phyloP scores from a whole-genome alignment of 2,113 vertebrate genomes.

The Xyrauchen texanus region DNA sequence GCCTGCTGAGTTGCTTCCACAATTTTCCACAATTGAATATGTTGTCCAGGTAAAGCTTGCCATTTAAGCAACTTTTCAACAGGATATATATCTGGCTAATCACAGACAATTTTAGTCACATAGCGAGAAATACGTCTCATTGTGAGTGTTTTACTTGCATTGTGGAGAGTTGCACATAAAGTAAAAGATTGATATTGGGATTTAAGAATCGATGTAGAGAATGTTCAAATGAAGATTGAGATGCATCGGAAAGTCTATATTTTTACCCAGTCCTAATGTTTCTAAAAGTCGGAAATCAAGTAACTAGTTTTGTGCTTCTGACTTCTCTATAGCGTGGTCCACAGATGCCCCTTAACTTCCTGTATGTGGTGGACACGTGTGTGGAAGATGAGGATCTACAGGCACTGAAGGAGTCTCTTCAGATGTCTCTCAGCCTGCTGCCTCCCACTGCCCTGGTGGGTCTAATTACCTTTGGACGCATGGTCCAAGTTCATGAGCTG shows the following conservation, averaged over 20 bases:
- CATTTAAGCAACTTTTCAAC: no score
- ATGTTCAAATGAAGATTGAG: no score
- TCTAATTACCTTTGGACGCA: constrained; percentile 96
- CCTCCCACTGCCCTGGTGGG: constrained; percentile 93
- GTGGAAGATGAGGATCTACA: constrained; percentile 99
- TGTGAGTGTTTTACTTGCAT: no score
- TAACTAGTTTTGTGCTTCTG: not conserved
- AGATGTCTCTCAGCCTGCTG: constrained; percentile 95
- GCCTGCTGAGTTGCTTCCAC: constrained; percentile 93
- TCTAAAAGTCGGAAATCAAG: no score
- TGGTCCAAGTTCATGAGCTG: constrained; percentile 97
- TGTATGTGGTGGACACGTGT: constrained; percentile 97
- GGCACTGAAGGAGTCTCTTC: constrained; percentile 95
- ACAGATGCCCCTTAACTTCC: constrained; percentile 97
- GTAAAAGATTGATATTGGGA: no score
- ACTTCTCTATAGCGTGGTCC: constrained; percentile 82
- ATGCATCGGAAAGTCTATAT: no score
- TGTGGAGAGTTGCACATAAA: no score
- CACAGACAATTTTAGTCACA: no score
- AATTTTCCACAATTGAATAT: constrained; percentile 98
- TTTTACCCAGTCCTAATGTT: no score
- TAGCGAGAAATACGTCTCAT: no score
- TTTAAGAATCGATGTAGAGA: no score
- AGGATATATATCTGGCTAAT: no score
- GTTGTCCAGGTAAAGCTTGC: constrained; percentile 88